Conservation (phyloP, 1,140 invertebrate species). For the Zophobas atratus region DNA sequence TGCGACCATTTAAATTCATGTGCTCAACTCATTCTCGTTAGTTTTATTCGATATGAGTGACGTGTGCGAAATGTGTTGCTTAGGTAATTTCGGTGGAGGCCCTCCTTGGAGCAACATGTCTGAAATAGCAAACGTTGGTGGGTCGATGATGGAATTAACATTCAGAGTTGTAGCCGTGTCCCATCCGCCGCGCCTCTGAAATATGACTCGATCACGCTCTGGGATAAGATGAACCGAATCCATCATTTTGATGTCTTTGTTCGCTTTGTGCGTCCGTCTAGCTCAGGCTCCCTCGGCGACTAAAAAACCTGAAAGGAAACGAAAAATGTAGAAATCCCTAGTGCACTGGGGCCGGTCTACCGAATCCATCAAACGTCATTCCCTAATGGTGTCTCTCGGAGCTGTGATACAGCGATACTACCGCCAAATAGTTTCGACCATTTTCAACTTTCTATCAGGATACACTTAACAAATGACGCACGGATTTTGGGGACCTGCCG, state of each 20-base stretch:
- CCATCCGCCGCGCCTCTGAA: slow-evolving; percentile 63
- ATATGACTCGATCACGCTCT: slow-evolving; percentile 69
- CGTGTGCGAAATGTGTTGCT: slow-evolving; percentile 51
- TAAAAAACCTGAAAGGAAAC: slow-evolving; percentile 62
- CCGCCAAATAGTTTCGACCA: slow-evolving; percentile 49
- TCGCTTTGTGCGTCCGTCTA: slow-evolving; percentile 59
- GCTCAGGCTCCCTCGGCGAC: slow-evolving; percentile 53
- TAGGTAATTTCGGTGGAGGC: slow-evolving; percentile 52
- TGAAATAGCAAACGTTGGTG: slow-evolving; percentile 60
- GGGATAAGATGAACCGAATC: slow-evolving; percentile 68
- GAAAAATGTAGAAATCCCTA: slow-evolving; percentile 61
- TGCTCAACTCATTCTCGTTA: slow-evolving; percentile 2
- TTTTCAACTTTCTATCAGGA: slow-evolving; percentile 32
- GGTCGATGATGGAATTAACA: slow-evolving; percentile 67
- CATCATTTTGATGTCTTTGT: slow-evolving; percentile 70
- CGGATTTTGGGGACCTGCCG: not conserved
- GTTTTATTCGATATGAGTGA: slow-evolving; percentile 31
- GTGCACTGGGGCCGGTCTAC: slow-evolving; percentile 55
- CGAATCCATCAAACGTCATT: slow-evolving; percentile 63
- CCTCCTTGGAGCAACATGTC: slow-evolving; percentile 57
- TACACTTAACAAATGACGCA: slow-evolving; percentile 30
- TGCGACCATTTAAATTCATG: slow-evolving; percentile 49
- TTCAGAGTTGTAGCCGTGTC: slow-evolving; percentile 66
- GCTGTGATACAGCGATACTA: slow-evolving; percentile 55
- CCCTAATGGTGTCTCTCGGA: slow-evolving; percentile 59